Evolutionary conservation across 2,888 invertebrate genomes (phyloP).

Genomic region (Dasypogon diadema): DNA sequence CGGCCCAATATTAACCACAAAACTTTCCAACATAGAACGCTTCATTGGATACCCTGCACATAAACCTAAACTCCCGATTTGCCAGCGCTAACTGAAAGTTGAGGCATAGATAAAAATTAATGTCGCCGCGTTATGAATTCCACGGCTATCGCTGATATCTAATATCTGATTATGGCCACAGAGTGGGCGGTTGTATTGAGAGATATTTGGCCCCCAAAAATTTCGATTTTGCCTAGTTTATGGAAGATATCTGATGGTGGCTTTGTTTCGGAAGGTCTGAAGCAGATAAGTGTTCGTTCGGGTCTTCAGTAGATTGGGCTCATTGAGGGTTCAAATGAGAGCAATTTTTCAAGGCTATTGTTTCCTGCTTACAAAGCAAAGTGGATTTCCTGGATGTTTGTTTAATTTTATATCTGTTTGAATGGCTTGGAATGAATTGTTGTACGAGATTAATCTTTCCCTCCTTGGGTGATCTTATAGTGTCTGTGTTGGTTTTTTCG

Average conservation of each 20-base stretch:
- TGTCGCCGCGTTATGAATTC: slow-evolving; percentile 13
- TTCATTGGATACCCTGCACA: slow-evolving; percentile 1
- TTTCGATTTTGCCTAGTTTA: slow-evolving; percentile 21
- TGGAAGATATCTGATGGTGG: not conserved
- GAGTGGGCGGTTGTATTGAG: not conserved
- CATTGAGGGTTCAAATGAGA: no score
- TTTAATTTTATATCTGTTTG: no score
- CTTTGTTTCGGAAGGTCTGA: not conserved
- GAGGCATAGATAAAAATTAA: slow-evolving; percentile 41
- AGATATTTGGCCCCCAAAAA: slow-evolving; percentile 1
- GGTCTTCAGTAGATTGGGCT: no score
- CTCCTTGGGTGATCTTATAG: no score
- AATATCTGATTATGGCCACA: slow-evolving; percentile 22
- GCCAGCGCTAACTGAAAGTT: slow-evolving; percentile 23
- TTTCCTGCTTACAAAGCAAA: no score
- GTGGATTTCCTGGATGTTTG: no score
- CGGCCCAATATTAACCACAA: slow-evolving; percentile 37
- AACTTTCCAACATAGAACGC: slow-evolving; percentile 8
- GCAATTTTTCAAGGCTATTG: no score
- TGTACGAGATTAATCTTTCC: no score
- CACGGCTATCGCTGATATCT: not conserved
- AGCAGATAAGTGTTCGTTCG: not conserved
- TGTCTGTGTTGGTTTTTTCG: no score
- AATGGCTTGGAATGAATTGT: no score
- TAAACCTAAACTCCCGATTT: slow-evolving; percentile 8